These are phyloP conservation scores for Ephydatia muelleri DNA, from an alignment of 37 sponge, comb jelly and placozoan genomes.

Conservation along the genomic window DNA sequence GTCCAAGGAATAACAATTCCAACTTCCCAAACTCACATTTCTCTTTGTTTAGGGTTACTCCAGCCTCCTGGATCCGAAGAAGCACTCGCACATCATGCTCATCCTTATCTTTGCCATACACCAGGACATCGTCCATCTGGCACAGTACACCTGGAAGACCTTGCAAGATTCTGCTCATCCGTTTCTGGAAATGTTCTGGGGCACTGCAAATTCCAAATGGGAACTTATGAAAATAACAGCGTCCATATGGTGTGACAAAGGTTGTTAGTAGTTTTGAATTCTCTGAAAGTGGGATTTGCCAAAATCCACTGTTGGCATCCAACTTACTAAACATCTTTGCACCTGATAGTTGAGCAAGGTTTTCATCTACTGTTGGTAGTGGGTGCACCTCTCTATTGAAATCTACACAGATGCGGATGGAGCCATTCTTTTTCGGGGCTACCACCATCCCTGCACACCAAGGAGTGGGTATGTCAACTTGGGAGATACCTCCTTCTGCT, in stretches of 20 bases:
- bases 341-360: slow-evolving; percentile 13
- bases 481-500: slow-evolving; percentile 6
- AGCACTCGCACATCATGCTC: slow-evolving; percentile 24
- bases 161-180: slow-evolving; percentile 9
- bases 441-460: slow-evolving; percentile 45
- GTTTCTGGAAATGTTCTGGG: slow-evolving; percentile 17
- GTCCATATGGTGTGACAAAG: slow-evolving; percentile 13
- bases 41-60: slow-evolving; percentile 24
- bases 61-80: slow-evolving; percentile 14
- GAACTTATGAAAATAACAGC: slow-evolving; percentile 19
- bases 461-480: slow-evolving; percentile 15
- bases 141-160: slow-evolving; percentile 8
- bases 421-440: slow-evolving; percentile 7
- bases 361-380: slow-evolving; percentile 18
- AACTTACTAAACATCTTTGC: slow-evolving; percentile 26
- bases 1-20: slow-evolving; percentile 31
- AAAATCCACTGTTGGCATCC: slow-evolving; percentile 25
- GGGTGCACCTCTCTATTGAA: slow-evolving; percentile 15
- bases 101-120: slow-evolving; percentile 1
- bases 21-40: slow-evolving; percentile 33
- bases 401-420: slow-evolving; percentile 12
- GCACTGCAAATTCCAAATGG: slow-evolving; percentile 20
- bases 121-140: slow-evolving; percentile 16
- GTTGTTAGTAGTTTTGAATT: slow-evolving; percentile 15
- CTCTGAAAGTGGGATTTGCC: slow-evolving; percentile 11